These are phyloP conservation scores for Meles meles DNA, from an alignment of 2,113 vertebrate species.

Conservation along the genomic window DNA sequence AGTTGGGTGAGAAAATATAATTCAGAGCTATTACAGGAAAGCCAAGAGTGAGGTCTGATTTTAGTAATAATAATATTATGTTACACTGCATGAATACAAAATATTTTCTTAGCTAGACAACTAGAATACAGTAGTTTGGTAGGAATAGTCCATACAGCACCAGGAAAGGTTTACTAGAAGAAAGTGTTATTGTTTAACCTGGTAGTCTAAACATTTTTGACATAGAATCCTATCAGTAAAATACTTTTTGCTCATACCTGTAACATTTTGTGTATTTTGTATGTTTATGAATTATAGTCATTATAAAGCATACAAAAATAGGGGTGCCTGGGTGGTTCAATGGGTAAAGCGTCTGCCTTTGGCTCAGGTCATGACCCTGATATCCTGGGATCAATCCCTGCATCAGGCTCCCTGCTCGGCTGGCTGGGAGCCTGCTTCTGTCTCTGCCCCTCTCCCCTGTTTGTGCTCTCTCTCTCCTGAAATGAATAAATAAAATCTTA, in stretches of 20 bases:
- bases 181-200: not conserved
- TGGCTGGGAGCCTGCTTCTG: too few relatives aligned
- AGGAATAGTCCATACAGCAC: not conserved
- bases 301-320: conserved; percentile 13
- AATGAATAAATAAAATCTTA: too few relatives aligned
- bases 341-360: too few relatives aligned
- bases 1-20: conserved; percentile 16
- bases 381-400: too few relatives aligned
- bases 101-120: conserved; percentile 13
- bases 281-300: conserved; percentile 27
- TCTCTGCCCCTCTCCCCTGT: too few relatives aligned
- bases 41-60: not conserved
- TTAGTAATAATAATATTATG: not conserved
- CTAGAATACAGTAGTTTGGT: not conserved
- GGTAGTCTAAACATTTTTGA: conserved; percentile 11
- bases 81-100: not conserved
- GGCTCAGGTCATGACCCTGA: too few relatives aligned
- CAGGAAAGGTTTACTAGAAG: not conserved
- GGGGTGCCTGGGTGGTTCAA: too few relatives aligned
- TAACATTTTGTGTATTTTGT: not conserved
- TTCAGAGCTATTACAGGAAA: not conserved
- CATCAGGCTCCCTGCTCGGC: too few relatives aligned
- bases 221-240: not conserved
- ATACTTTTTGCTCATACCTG: not conserved
- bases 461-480: too few relatives aligned